Base-by-base conservation (phyloP, 1,140 invertebrate genomes). In the Zaprionus nigranus region DNA sequence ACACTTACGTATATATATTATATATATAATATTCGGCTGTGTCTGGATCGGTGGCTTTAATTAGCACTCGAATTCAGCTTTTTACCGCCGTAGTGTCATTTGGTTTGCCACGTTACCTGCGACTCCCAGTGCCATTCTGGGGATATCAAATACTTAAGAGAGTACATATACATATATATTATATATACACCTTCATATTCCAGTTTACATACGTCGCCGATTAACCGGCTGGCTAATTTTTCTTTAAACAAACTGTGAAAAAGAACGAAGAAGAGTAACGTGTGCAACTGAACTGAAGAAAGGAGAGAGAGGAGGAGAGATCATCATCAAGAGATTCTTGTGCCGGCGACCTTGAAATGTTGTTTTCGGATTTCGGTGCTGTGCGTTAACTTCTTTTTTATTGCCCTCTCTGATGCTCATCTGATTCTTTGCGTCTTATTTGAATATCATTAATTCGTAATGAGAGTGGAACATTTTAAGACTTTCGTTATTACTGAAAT, bases 181-280 rank as follows among this genome's bases (percentile, higher is more conserved):
- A 28, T 46, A 49, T 34, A 67, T 54, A 57, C 56, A 30, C 60
- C 17, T 51, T 22, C 46, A 3, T 51, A 82, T 72, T 69, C 82
- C 82, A 80, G 80, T 78, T 88, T 77, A 76, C 75, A 72, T 69
- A 58, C 64, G 60, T 62, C 59, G 74, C 53, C 70, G 78, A 81
- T 85, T 70, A 70, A 63, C 69, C 79, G 78, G 82, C 84, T 87
- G 78, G 82, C 84, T 87, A 88, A 88, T 87, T 88, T 78, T 88
- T 81, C 71, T 73, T 84, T 84, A 88, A 87, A 87, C 77, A 87
- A 87, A 75, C 78, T 30, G 76, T 62, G 17, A 75, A 58, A 66
- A 75, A 43, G 58, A 49, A 70, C 40, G 40, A 75, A 58, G 62
- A 49, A 69, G 60, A 51, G 40, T 2, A 46, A 17, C 40, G 40